These are phyloP conservation scores for Capromys pilorides DNA, from an alignment of 2,797 vertebrate genomes.

Conservation along the genomic window DNA sequence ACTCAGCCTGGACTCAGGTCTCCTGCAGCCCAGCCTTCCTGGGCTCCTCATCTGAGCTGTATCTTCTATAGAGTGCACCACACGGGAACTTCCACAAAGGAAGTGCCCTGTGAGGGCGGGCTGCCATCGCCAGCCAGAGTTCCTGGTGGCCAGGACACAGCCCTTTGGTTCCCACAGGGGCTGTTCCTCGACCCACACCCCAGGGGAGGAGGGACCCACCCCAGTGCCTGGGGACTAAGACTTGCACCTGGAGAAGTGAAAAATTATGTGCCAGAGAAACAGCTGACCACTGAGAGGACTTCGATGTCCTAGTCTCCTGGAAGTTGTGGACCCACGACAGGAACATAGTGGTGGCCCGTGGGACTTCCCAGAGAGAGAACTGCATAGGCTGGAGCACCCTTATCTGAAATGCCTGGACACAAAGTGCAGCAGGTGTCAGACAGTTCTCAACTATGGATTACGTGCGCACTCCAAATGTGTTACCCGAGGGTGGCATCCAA, in stretches of 20 bases:
- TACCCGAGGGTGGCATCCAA: neutral
- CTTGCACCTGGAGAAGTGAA: neutral
- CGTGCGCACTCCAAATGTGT: neutral
- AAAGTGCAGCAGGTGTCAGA: neutral
- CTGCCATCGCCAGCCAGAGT: neutral
- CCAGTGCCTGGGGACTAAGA: neutral
- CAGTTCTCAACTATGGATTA: neutral
- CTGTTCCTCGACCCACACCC: accelerated
- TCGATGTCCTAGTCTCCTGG: neutral
- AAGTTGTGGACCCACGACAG: neutral
- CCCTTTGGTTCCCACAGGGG: neutral
- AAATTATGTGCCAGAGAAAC: neutral
- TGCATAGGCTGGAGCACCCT: no score
- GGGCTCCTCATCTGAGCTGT: neutral
- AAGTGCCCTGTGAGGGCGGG: neutral
- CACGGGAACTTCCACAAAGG: neutral
- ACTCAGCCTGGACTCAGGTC: neutral
- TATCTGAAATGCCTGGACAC: neutral
- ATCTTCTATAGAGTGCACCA: neutral
- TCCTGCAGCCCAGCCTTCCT: neutral
- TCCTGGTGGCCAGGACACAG: neutral
- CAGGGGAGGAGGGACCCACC: neutral
- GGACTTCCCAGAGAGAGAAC: neutral
- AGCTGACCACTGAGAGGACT: neutral
- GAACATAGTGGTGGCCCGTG: accelerated